Evolutionary conservation across 2,113 vertebrate species (phyloP), one percentile per base, ranked within the genome.

Genomic region (Vireo altiloquus): DNA sequence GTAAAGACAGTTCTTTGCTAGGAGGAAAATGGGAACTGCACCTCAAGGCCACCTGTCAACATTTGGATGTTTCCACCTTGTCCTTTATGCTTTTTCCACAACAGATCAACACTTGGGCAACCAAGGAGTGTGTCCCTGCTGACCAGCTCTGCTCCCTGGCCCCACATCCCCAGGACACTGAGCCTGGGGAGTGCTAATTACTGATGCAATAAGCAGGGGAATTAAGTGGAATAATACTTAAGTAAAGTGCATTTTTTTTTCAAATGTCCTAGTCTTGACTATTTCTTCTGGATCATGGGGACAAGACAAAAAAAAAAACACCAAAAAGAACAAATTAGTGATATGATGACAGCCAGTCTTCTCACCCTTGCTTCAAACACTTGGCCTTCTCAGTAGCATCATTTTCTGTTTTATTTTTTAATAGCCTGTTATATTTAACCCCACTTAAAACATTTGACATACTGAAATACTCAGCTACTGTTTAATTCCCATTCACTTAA

Each of bases 71-170:
- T 77, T 80, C 49, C 66, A 82, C 19, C 35, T 80, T 13, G 57
- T 71, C 33, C 23, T 83, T 71, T 33, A 37, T 0, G 1, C n/a
- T 28, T 86, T 70, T 92, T n/a, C 50, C 46, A 46, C 27, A 50
- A 21, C 0, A 63, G 10, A 70, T 10, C 9, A 77, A 81, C 37
- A 18, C 15, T 39, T n/a, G 42, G 57, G 21, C 27, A 49, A 20
- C 35, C 21, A 20, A 0, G 2, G 56, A 82, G 30, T 2, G 1
- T 14, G n/a, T 63, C 56, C 47, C 39, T 24, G 24, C 24, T n/a
- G 70, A 71, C 6, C 39, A 46, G 40, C 69, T 89, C 63, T 80
- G 57, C 40, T 65, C 47, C n/a, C 54, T 22, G 44, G 31, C 4
- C 31, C n/a, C 22, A 5, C 24, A 16, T 2, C 14, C 17, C 16